Base-by-base conservation (phyloP, 64 coral and sea anemone species). In the Pocillopora verrucosa region DNA sequence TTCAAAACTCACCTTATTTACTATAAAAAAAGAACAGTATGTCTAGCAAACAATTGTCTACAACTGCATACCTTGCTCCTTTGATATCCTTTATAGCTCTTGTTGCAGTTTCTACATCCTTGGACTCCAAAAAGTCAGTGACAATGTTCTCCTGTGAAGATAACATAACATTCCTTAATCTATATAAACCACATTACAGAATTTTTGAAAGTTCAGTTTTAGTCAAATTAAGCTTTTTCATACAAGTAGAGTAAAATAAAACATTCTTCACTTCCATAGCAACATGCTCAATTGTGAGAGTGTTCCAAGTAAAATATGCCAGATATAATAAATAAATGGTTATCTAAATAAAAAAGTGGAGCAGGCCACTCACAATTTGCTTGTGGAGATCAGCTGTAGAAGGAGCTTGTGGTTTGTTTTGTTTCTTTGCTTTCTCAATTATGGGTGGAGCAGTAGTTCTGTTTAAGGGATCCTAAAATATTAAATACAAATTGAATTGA, bases 1-100 rank as follows among this genome's bases (percentile, higher is more conserved):
- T 51, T 51, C 41, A 51, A 51, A 51, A 51, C 41, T 51, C 41
- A 1, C 41, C 7, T 51, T 51, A 51, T 51, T 51, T 51, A 51
- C 41, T 51, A 51, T n/a, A 51, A 51, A 51, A 51, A 4, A 51
- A 51, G 7, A 3, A 4, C 41, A 4, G 30, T 51, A 51, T 51
- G 3, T 51, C 41, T 51, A 51, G 7, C 41, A 51, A 51, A 51
- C 3, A 51, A 51, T 51, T 51, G 41, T 51, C 3, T 51, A 3
- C 37, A 26, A 36, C 36, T 73, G 13, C 20, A 36, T 89, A 93
- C 92, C 83, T 93, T 72, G 72, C 26, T 74, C 87, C 92, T 79
- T 96, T 96, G 82, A 96, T 93, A 45, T 87, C 87, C 59, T 88
- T 93, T 9, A 76, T 73, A 88, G 95, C 80, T 61, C 79, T 96